Evolutionary conservation across 2,113 vertebrate genomes (phyloP), one percentile per base, ranked within the genome.

Genomic region (Alouatta palliata): DNA sequence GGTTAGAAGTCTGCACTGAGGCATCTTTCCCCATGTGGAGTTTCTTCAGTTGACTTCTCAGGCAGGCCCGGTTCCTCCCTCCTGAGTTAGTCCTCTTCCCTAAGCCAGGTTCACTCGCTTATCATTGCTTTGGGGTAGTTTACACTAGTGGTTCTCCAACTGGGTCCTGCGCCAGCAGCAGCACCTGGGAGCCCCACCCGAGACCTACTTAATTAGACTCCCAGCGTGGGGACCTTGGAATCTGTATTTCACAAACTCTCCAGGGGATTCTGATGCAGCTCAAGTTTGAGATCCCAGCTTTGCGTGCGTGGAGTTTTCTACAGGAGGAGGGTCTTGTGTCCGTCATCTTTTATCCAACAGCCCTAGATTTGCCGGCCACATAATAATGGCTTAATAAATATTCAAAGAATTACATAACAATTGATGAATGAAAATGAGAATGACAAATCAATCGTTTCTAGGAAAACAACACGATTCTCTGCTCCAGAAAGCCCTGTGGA

Each of bases 241-340:
- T 23, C 16, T 16, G 17, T 10, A 32, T 58, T n/a, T 68, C n/a
- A 79, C 35, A 43, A 32, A 30, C 76, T 27, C n/a, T 40, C 8
- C 47, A 5, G 17, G 4, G 17, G 14, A 13, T 47, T 49, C 40
- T 43, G 66, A 19, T 21, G 20, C 54, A 71, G 8, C 30, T 68
- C 3, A 17, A 6, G 2, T 32, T 40, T 19, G 35, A 75, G 49
- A 70, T 47, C 43, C 40, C 9, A 40, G 17, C 16, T 81, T 73
- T 37, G 1, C 3, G 8, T 8, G 12, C 0, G 0, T 4, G 10
- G 14, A 49, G 8, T 56, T 13, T 32, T 35, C n/a, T 32, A 43
- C 7, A 73, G 14, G n/a, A 91, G 23, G 13, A 30, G 30, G 13
- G 27, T 54, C 43, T 61, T 8, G 8, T 23, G 16, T 23, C 32